Percentiles rank a stretch among this genome's conserved stretches.
Evolutionary conservation across 1,140 invertebrate genomes (phyloP).

Genomic region (Octopus bimaculoides): DNA sequence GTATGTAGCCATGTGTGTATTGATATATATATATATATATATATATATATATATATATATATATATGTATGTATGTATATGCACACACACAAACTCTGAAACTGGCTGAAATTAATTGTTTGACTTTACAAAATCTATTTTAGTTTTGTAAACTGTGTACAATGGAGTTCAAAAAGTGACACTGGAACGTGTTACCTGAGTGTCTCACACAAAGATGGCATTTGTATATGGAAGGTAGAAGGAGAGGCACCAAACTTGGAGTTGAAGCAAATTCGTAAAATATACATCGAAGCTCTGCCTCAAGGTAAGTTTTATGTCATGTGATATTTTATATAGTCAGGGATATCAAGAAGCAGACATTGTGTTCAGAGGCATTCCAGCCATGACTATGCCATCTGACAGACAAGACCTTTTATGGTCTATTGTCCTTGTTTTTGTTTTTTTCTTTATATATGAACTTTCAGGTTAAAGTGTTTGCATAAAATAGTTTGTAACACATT

Average conservation of each 20-base stretch:
- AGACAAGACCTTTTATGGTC: too few relatives aligned
- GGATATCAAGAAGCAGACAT: too few relatives aligned
- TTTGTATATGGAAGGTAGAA: constrained; percentile 41
- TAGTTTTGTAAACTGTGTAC: constrained; percentile 36
- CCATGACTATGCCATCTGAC: too few relatives aligned
- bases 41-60: not conserved
- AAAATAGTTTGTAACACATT: too few relatives aligned
- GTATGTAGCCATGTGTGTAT: not conserved
- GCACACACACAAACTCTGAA: not conserved
- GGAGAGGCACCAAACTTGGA: constrained; percentile 37
- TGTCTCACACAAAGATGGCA: constrained; percentile 36
- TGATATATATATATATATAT: not conserved
- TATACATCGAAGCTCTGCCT: constrained; percentile 39
- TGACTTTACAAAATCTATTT: constrained; percentile 3
- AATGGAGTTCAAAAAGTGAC: constrained; percentile 33
- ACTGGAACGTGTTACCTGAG: constrained; percentile 33
- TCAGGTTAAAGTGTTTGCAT: too few relatives aligned
- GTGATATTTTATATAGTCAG: too few relatives aligned
- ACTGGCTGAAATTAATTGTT: not conserved
- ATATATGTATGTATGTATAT: not conserved
- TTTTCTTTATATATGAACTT: too few relatives aligned
- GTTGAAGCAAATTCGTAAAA: constrained; percentile 45
- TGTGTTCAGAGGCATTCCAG: too few relatives aligned
- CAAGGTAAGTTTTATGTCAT: constrained; percentile 29
- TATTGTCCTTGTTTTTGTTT: too few relatives aligned